Conservation (phyloP, 37 sponge, comb jelly and placozoan genomes). For the Cliona cf. orientalis region DNA sequence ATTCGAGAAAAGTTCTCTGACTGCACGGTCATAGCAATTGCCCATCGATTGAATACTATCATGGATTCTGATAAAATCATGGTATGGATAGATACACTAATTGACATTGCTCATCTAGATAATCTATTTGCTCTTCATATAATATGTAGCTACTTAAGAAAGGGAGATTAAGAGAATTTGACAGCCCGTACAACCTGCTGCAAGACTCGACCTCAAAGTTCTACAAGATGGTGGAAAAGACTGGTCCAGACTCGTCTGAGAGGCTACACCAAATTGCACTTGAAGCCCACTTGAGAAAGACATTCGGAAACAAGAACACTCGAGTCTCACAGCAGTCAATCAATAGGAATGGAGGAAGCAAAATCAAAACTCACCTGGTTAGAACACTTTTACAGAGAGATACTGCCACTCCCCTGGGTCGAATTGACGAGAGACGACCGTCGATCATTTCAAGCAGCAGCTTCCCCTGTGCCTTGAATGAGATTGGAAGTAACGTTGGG, state of each 20-base stretch:
- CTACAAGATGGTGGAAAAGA: constrained; percentile 50
- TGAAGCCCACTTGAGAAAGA: constrained; percentile 38
- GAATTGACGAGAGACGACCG: constrained; percentile 2
- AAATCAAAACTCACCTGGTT: background rate
- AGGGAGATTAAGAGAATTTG: constrained; percentile 62
- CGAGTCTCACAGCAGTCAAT: background rate
- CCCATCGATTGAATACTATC: constrained; percentile 94
- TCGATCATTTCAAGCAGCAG: constrained; percentile 11
- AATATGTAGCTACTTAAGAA: constrained; percentile 42
- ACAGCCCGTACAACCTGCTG: constrained; percentile 46
- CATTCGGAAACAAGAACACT: background rate
- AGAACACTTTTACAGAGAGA: background rate
- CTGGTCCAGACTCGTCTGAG: constrained; percentile 29
- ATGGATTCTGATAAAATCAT: constrained; percentile 89
- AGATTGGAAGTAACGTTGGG: background rate
- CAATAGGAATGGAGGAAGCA: background rate
- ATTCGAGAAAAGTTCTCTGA: constrained; percentile 76
- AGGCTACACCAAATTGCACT: constrained; percentile 57
- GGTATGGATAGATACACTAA: constrained; percentile 34
- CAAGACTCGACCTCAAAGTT: constrained; percentile 37
- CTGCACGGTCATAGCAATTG: constrained; percentile 90
- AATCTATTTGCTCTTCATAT: background rate
- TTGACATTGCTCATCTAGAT: background rate
- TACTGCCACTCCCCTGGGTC: background rate
- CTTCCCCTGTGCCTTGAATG: constrained; percentile 15